phyloP scores from a whole-genome alignment of 2,113 vertebrate genomes.

The Colinus virginianus region DNA sequence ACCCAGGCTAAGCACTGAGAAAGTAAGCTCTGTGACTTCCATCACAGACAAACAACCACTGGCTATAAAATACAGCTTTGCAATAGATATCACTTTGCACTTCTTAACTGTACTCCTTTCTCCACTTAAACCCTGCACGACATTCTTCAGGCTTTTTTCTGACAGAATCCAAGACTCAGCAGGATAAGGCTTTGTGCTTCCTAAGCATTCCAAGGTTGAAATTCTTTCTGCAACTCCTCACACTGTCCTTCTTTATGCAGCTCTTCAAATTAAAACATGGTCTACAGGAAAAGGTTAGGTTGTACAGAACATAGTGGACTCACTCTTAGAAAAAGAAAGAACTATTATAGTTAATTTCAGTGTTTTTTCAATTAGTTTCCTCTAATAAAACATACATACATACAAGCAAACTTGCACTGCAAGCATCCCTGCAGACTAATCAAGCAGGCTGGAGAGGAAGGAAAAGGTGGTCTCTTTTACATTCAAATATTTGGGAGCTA shows the following conservation, averaged over 20 bases:
- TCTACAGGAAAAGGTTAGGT: not conserved
- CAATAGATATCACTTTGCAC: not conserved
- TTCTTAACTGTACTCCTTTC: not conserved
- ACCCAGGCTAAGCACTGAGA: not conserved
- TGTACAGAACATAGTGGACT: not conserved
- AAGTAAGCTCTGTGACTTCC: not conserved
- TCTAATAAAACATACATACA: not conserved
- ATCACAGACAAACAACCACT: not conserved
- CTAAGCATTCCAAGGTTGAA: fast-evolving
- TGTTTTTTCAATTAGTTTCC: not conserved
- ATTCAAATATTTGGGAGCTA: slow-evolving; percentile 11
- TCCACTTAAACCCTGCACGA: not conserved
- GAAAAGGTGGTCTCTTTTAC: slow-evolving; percentile 29
- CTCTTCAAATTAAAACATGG: not conserved
- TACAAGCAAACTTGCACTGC: not conserved
- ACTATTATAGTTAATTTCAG: not conserved
- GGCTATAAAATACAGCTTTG: not conserved
- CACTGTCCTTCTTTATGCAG: not conserved
- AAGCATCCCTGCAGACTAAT: not conserved
- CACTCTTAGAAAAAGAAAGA: not conserved
- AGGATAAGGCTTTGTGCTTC: not conserved
- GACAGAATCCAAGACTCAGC: not conserved
- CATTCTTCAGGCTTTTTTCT: fast-evolving
- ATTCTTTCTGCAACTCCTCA: not conserved
- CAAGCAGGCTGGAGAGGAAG: slow-evolving; percentile 32